Conservation (phyloP, 2,797 vertebrate species). For the Etheostoma perlongum region DNA sequence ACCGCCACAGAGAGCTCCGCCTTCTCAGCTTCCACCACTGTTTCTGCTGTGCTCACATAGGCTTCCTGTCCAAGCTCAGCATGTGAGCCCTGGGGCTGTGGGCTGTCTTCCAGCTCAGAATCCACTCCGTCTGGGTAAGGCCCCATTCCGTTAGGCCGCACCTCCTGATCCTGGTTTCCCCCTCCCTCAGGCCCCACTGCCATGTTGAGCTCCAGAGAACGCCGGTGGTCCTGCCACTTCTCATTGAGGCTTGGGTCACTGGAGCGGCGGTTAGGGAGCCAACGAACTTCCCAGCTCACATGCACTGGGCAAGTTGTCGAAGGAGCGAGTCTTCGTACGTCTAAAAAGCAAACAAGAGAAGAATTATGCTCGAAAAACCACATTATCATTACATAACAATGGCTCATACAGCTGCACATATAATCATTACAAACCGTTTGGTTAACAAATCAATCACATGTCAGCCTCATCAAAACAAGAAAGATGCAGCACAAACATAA, state of each 20-base stretch:
- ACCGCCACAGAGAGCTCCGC: slow-evolving; percentile 92
- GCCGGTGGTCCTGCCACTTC: slow-evolving; percentile 97
- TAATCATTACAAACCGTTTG: slow-evolving; percentile 20
- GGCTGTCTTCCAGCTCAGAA: slow-evolving; percentile 75
- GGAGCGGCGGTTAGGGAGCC: slow-evolving; percentile 90
- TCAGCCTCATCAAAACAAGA: slow-evolving; percentile 17
- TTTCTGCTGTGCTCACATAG: neutral
- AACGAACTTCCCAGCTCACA: slow-evolving; percentile 90
- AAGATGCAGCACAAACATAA: slow-evolving; percentile 14
- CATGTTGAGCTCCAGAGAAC: slow-evolving; percentile 93
- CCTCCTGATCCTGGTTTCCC: slow-evolving; percentile 75
- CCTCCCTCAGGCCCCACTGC: slow-evolving; percentile 84
- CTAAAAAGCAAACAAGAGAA: slow-evolving; percentile 73
- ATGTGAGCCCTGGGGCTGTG: slow-evolving; percentile 52
- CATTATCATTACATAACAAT: slow-evolving; percentile 18
- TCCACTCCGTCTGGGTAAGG: slow-evolving; percentile 66
- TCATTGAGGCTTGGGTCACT: slow-evolving; percentile 98
- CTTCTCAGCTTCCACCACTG: slow-evolving; percentile 64
- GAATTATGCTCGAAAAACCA: slow-evolving; percentile 20
- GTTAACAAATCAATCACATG: slow-evolving; percentile 11
- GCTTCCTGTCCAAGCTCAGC: slow-evolving; percentile 24
- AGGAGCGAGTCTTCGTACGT: slow-evolving; percentile 96
- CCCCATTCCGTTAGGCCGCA: slow-evolving; percentile 66
- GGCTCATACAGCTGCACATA: slow-evolving; percentile 8
- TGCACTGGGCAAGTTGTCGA: slow-evolving; percentile 94